phyloP scores from a whole-genome alignment of 2,113 vertebrate species.

The Cardinalis cardinalis region DNA sequence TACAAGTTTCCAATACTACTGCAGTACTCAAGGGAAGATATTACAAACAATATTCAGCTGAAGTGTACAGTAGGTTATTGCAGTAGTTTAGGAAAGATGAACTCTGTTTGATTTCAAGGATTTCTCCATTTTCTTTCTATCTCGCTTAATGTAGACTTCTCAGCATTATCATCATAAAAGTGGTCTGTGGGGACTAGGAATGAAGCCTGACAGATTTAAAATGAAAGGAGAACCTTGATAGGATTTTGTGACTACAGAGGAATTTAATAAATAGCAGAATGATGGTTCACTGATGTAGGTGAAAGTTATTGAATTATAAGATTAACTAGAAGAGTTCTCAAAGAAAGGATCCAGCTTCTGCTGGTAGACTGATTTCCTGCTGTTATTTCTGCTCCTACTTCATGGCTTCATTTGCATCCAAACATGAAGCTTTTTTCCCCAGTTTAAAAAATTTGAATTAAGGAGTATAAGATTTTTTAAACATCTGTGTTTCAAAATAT shows the following conservation, averaged over 20 bases:
- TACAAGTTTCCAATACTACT: background rate
- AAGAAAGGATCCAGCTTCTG: background rate
- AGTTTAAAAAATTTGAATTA: background rate
- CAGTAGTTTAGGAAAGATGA: constrained; percentile 27
- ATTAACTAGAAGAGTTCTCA: background rate
- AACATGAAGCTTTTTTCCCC: background rate
- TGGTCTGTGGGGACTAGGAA: background rate
- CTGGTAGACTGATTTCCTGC: background rate
- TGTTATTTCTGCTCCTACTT: background rate
- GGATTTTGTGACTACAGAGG: constrained; percentile 27
- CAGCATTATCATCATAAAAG: constrained; percentile 17
- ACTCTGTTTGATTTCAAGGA: constrained; percentile 45
- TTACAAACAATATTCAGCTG: constrained; percentile 25
- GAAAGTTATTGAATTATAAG: constrained; percentile 14
- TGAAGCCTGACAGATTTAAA: constrained; percentile 23
- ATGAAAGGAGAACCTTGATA: constrained; percentile 8
- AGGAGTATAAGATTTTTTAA: background rate
- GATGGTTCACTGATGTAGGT: background rate
- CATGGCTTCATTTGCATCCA: background rate
- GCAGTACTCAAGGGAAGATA: constrained; percentile 18
- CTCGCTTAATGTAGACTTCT: constrained; percentile 5
- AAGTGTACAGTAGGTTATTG: constrained; percentile 37
- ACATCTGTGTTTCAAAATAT: background rate
- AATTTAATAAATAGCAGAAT: constrained; percentile 24
- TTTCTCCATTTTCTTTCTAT: constrained; percentile 44